Evolutionary conservation across 2,888 invertebrate species (phyloP), one percentile per base, ranked within the genome.

Genomic region (Acutogordius australiensis): DNA sequence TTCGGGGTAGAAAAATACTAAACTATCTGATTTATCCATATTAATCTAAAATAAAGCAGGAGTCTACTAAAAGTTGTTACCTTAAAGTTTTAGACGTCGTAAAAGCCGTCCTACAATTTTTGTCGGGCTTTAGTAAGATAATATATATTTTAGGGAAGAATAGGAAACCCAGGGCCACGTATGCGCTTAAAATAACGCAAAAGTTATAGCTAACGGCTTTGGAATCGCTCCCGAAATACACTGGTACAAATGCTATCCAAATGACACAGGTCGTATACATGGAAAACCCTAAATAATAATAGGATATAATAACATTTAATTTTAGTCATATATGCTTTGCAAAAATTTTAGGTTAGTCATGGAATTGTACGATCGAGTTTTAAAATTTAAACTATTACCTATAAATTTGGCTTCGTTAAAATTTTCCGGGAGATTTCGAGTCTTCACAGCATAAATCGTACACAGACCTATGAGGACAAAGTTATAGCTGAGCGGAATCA

Each of bases 201-300:
- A 29, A 57, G 18, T n/a, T 21, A 30, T 27, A 62, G 26, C n/a
- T 18, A 27, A 30, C n/a, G n/a, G 37, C 30, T 62, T 67, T 68
- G 45, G 64, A 65, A 64, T 77, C 77, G 65, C 79, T 90, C 63
- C 88, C 88, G 71, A 91, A 90, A 74, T 91, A 91, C 59, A 94
- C 78, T 2, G 91, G 88, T 61, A 94, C 85, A 73, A 94, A 94
- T 26, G 94, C 94, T 64, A 88, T 75, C 94, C 94, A 94, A 69
- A 91, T 88, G 64, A 90, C 84, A 71, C 88, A 87, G 29, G 90
- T 91, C 51, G 90, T 90, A 74, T 88, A 97, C 94, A 97, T 94
- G 28, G 91, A 90, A 73, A 97, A 94, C 78, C 94, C 81, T 63
- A 81, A 73, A 74, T 65, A 37, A 37, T 13, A 18, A 18, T 37